phyloP scores from a whole-genome alignment of 2,113 vertebrate genomes.

The Danionella cerebrum region DNA sequence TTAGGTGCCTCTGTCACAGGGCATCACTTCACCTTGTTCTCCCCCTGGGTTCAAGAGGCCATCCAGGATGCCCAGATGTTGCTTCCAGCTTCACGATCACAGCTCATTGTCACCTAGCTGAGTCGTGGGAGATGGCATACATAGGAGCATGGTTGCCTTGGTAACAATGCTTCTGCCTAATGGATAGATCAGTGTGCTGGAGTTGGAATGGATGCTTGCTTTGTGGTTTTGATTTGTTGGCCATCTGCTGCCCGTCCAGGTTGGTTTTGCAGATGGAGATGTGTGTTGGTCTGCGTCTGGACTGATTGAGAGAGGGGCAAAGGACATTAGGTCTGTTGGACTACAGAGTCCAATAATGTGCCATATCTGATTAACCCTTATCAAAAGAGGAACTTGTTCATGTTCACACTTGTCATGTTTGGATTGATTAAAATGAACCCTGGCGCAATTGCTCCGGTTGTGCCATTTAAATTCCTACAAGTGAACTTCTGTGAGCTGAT shows the following conservation, averaged over 20 bases:
- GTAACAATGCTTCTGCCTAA: constrained; percentile 65
- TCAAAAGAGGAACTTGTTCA: not conserved
- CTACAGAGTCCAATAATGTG: not conserved
- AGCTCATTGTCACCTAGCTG: constrained; percentile 44
- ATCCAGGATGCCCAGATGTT: constrained; percentile 62
- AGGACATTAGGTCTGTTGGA: not conserved
- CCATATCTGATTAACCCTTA: not conserved
- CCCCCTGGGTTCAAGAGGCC: constrained; percentile 54
- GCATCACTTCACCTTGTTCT: constrained; percentile 50
- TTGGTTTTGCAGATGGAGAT: constrained; percentile 40
- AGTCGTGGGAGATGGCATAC: constrained; percentile 71
- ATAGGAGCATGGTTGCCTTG: constrained; percentile 62
- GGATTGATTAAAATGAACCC: no score
- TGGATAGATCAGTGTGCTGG: constrained; percentile 65
- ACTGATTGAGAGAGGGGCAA: not conserved
- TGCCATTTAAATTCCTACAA: no score
- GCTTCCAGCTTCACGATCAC: constrained; percentile 69
- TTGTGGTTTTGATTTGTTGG: constrained; percentile 58
- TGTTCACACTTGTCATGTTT: no score
- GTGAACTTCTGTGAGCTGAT: no score
- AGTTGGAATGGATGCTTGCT: constrained; percentile 75
- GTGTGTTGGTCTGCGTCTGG: constrained; percentile 12
- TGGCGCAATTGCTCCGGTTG: no score
- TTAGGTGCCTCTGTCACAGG: constrained; percentile 59
- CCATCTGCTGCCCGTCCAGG: constrained; percentile 44